Base-by-base conservation (phyloP, 2,113 vertebrate species). In the Ameiurus melas region DNA sequence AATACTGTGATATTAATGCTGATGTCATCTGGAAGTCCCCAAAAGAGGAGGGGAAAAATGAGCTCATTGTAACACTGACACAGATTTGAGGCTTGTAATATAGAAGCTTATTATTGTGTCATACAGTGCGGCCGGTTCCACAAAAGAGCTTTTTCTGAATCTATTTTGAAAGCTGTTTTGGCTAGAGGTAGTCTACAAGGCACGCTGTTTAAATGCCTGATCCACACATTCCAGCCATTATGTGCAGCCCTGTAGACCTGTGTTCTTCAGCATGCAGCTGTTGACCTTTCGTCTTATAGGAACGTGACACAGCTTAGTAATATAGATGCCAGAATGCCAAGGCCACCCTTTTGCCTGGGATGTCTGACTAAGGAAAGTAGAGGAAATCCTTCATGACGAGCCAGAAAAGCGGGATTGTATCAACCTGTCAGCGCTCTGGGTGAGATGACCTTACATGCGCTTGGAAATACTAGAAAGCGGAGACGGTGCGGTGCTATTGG, bases 221-320 rank as follows among this genome's bases (percentile, higher is more conserved):
- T 89, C 58, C 47, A 78, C 90, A 90, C 91, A 94, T 95, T 93
- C 94, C 93, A 91, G 87, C 86, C 92, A 92, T 94, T 92, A 93
- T 90, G 92, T 92, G 93, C 88, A 92, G 93, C 85, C 73, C 51
- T 73, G 60, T 8, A 60, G 81, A 77, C 88, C 89, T 88, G 47
- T 89, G 91, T 93, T 92, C 92, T 94, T 79, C 20, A 30, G 85
- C 68, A 55, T 89, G 91, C 94, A 94, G 94, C 94, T 95, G 94
- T 92, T 94, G 91, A 93, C 93, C 94, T 93, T 2, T 94, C 53
- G 92, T 89, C 92, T 88, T 17, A 89, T 64, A 47, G 89, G 89
- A 91, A 92, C 90, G 89, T 91, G 81, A 84, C 85, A 68, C 55
- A 30, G 51, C 27, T 83, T 87, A 88, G 91, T 89, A 91, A 89